Evolutionary conservation across 1,140 invertebrate genomes (phyloP), one percentile per base, ranked within the genome.

Genomic region (Drosophila suzukii): DNA sequence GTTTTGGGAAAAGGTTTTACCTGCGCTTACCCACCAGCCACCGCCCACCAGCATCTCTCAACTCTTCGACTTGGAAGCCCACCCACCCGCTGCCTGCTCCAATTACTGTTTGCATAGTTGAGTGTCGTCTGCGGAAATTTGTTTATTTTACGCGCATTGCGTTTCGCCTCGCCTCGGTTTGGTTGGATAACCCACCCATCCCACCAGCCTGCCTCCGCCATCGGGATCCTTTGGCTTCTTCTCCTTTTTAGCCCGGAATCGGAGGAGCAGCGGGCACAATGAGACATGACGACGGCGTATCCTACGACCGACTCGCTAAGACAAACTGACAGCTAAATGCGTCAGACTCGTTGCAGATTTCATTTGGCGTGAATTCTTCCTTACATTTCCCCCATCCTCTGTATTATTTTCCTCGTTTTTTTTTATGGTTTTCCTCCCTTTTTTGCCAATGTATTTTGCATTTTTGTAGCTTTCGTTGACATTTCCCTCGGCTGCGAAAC

Each of bases 31-130:
- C 36, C 43, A 34, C 32, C 43, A 20, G 4, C 17, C 13, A 11
- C 30, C 51, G 47, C 34, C 15, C 60, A 51, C 17, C 66, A 43
- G 51, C 54, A 44, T 49, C 12, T 58, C 41, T 30, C 50, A 34
- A 20, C 70, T 32, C 27, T 47, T 44, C 38, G 43, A 12, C 46
- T 67, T 39, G 30, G 13, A 36, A 36, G 47, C 6, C 6, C 41
- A 10, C 46, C 63, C 36, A 34, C 41, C 46, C 12, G 46, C 46
- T 54, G 63, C 56, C 59, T 80, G 84, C 79, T 80, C 84, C 83
- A 88, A 88, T 89, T 88, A 88, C 83, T 83, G 80, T 83, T 89
- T 88, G 83, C 83, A 89, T 83, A 88, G 83, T 89, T 80, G 84
- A 89, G 83, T 83, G 83, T 88, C 83, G 83, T 88, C 79, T 73